Percentiles rank a stretch among this genome's conserved stretches.
These are phyloP conservation scores for Ashinkailepas kermadecensis DNA, from an alignment of 2,888 invertebrate species.

Conservation along the genomic window DNA sequence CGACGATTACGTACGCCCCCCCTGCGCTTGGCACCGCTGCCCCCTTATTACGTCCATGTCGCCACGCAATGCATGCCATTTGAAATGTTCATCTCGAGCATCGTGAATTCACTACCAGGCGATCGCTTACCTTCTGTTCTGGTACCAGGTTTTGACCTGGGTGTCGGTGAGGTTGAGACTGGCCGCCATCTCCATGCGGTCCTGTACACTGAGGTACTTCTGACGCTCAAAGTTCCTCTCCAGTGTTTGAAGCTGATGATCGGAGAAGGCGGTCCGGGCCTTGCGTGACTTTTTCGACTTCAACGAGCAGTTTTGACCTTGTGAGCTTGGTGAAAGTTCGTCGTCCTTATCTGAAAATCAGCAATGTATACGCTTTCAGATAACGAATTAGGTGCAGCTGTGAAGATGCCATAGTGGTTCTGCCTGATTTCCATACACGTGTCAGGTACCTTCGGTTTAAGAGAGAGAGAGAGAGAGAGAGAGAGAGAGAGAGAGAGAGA, in stretches of 20 bases:
- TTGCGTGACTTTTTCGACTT: constrained; percentile 69
- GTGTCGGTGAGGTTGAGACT: constrained; percentile 94
- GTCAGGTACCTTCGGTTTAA: too few species aligned
- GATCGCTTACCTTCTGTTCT: constrained; percentile 59
- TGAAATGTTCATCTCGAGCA: too few species aligned
- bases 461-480: too few species aligned
- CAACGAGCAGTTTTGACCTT: not conserved
- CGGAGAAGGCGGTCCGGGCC: constrained; percentile 95
- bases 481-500: too few species aligned
- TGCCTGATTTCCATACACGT: too few species aligned
- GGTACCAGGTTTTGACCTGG: constrained; percentile 96
- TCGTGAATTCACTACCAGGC: not conserved
- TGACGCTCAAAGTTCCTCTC: constrained; percentile 96
- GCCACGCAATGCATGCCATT: too few species aligned
- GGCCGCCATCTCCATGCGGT: constrained; percentile 88
- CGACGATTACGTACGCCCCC: too few species aligned
- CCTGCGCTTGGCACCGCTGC: too few species aligned
- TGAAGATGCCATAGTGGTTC: too few species aligned
- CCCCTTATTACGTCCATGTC: too few species aligned
- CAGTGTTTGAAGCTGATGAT: constrained; percentile 89
- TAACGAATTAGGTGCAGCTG: too few species aligned
- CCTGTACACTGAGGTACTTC: constrained; percentile 90
- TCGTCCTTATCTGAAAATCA: not conserved
- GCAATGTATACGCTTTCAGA: too few species aligned
- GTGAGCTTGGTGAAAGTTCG: not conserved